Evolutionary conservation across 1,140 invertebrate species (phyloP), one percentile per base, ranked within the genome.

Genomic region (Muscidifurax raptorellus): DNA sequence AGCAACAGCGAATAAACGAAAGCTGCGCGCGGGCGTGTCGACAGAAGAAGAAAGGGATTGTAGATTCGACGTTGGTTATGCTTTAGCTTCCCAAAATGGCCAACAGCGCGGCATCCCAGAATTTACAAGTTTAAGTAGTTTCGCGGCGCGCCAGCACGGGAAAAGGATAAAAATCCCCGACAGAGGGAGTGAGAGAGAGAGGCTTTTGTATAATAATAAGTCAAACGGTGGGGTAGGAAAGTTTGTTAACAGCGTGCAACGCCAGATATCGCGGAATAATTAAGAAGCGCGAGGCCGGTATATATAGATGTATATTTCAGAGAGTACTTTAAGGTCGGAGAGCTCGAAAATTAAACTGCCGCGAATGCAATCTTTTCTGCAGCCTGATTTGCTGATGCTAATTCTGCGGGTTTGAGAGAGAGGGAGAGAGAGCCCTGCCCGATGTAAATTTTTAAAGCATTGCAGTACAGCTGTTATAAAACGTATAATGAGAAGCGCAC

Each of bases 101-200:
- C 40, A 76, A 27, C 36, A 59, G 74, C n/a, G 66, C 2, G 30
- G 71, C 71, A 72, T 22, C 18, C 9, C 22, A 0, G 40, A 76
- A 76, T 76, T 47, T 76, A 76, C 74, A 76, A 76, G 74, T 76
- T 76, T 76, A 76, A 76, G 74, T 76, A 76, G 74, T 76, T 76
- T 47, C 40, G 36, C n/a, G n/a, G 52, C 52, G 22, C 15, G 22
- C 22, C 52, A n/a, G 52, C 44, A 52, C 27, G 74, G 10, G 74
- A 44, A 47, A 76, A 76, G 40, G 6, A 27, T 47, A 76, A 47
- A 76, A 47, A 76, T 76, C 74, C 40, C 27, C 6, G 18, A 5
- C 2, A 22, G 28, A 40, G 52, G 5, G 18, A 22, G 52, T 7
- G 7, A 59, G 18, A 2, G 22, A 4, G 6, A 18, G 52, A 59